Evolutionary conservation across 2,797 vertebrate genomes (phyloP).

Genomic region (Acanthurus tractus): DNA sequence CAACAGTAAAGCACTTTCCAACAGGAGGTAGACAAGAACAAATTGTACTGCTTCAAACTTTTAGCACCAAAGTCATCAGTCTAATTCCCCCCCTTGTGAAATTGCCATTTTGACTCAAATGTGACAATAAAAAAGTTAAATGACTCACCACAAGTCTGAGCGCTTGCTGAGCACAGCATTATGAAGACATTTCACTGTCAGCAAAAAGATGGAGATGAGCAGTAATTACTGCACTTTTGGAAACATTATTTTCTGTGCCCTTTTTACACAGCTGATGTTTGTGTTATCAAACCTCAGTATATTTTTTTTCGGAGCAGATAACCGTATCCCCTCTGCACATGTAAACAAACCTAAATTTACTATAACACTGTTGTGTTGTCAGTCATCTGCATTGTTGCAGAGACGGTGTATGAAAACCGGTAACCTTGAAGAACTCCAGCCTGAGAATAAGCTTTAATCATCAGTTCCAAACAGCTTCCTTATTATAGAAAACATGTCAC

Average conservation of each 20-base stretch:
- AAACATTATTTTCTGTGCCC: constrained; percentile 10
- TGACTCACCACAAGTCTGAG: neutral
- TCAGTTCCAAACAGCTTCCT: constrained; percentile 1
- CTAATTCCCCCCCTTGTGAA: neutral
- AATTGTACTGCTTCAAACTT: neutral
- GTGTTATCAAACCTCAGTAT: neutral
- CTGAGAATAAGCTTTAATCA: constrained; percentile 21
- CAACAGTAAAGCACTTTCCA: neutral
- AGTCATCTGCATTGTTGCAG: constrained; percentile 11
- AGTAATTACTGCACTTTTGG: constrained; percentile 26
- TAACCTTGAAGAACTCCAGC: constrained; percentile 25
- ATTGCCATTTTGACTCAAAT: neutral
- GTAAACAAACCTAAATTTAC: constrained; percentile 5
- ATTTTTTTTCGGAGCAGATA: constrained; percentile 3
- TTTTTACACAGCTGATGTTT: constrained; percentile 1
- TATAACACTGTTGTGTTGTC: constrained; percentile 11
- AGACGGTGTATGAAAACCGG: constrained; percentile 9
- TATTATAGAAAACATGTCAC: constrained; percentile 37
- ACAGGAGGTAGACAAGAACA: neutral
- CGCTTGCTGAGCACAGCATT: constrained; percentile 24
- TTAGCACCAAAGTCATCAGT: neutral
- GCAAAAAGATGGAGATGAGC: constrained; percentile 26
- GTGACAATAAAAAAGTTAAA: neutral
- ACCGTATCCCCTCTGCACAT: neutral
- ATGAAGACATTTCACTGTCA: constrained; percentile 24